These are phyloP conservation scores for Synergus laeviventris DNA, from an alignment of 2,888 invertebrate species.

Conservation along the genomic window DNA sequence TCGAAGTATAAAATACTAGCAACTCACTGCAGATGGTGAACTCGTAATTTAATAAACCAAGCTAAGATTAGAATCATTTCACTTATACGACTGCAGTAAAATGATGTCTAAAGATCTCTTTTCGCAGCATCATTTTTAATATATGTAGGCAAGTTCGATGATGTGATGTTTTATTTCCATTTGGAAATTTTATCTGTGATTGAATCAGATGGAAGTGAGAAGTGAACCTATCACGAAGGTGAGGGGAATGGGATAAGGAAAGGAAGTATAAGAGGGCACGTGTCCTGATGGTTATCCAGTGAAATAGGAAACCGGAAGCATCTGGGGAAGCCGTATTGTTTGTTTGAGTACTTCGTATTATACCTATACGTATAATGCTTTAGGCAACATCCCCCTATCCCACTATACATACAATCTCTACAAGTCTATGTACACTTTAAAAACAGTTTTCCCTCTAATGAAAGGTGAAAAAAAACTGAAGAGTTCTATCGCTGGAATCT, in stretches of 20 bases:
- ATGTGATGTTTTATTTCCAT: background rate
- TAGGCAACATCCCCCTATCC: background rate
- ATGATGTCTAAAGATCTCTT: background rate
- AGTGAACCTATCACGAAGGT: background rate
- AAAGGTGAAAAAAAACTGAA: background rate
- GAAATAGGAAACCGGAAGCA: constrained; percentile 76
- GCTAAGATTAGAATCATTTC: background rate
- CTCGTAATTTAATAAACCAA: background rate
- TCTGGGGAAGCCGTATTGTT: constrained; percentile 74
- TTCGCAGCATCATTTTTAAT: background rate
- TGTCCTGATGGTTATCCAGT: constrained; percentile 69
- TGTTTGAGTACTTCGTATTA: constrained; percentile 59
- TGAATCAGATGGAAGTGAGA: constrained; percentile 4
- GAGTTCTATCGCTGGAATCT: background rate
- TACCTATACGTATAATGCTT: background rate
- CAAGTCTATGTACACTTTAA: background rate
- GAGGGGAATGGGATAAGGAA: constrained; percentile 41
- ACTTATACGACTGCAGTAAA: background rate
- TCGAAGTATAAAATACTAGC: background rate
- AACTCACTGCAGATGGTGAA: background rate
- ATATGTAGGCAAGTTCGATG: background rate
- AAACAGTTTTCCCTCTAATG: background rate
- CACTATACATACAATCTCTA: background rate
- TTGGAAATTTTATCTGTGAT: constrained; percentile 1
- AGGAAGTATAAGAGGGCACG: constrained; percentile 69